These are phyloP conservation scores for Teleiodes luculella DNA, from an alignment of 2,888 invertebrate genomes.

Conservation along the genomic window DNA sequence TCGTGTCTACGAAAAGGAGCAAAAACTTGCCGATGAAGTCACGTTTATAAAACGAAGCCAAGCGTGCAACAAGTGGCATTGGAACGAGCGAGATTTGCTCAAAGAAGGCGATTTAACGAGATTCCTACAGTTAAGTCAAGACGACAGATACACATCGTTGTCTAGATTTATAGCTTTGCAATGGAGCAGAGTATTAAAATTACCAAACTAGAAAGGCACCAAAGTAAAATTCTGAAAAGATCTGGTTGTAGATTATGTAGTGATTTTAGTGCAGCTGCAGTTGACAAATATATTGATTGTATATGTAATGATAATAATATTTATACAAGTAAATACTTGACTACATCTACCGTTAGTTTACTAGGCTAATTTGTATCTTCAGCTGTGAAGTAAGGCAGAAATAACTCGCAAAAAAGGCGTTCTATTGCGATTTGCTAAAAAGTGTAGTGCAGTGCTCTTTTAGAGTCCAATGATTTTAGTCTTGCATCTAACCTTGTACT, in stretches of 20 bases:
- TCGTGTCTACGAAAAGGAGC: constrained; percentile 34
- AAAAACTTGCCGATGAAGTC: constrained; percentile 62
- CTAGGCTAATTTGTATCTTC: too few relatives aligned
- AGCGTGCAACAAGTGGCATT: constrained; percentile 65
- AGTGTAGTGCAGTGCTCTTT: constrained; percentile 32
- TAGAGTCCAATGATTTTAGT: constrained; percentile 42
- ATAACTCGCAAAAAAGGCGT: too few relatives aligned
- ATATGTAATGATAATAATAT: constrained; percentile 40
- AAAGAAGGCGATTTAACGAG: constrained; percentile 32
- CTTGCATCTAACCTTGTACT: constrained; percentile 61
- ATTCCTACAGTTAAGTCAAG: constrained; percentile 27
- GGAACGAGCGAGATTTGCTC: constrained; percentile 42
- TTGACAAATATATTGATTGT: constrained; percentile 26
- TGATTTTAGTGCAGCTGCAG: constrained; percentile 29
- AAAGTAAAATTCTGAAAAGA: constrained; percentile 41
- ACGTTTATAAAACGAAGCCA: constrained; percentile 56
- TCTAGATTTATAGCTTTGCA: constrained; percentile 36
- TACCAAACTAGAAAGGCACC: constrained; percentile 29
- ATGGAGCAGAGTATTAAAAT: constrained; percentile 28
- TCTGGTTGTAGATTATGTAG: constrained; percentile 41
- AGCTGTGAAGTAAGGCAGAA: too few relatives aligned
- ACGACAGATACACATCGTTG: constrained; percentile 27
- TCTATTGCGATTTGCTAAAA: constrained; percentile 34
- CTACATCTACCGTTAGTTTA: too few relatives aligned
- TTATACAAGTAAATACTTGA: too few relatives aligned